Conservation (phyloP, 2,797 vertebrate genomes). For the Myotis pilosus region DNA sequence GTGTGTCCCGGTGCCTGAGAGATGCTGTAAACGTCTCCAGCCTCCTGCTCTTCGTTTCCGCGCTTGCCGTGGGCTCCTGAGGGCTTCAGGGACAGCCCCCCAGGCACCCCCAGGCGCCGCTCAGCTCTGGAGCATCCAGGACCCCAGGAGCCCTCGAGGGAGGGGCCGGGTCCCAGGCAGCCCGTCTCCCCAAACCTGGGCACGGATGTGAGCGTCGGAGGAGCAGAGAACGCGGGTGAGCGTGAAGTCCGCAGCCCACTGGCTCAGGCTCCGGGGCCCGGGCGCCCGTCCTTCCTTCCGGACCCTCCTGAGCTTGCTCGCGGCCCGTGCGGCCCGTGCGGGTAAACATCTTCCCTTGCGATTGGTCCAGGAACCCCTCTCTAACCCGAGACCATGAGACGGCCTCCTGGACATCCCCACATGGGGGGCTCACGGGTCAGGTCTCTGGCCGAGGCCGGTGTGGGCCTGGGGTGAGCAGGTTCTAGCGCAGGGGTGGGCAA, state of each 20-base stretch:
- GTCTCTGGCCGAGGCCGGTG: no score
- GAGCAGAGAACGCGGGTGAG: no score
- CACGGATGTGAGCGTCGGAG: accelerated
- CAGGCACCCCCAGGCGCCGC: accelerated
- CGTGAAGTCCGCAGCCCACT: no score
- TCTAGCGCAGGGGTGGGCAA: no score
- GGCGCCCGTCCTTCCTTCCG: background rate
- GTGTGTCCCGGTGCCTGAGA: accelerated
- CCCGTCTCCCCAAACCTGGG: accelerated
- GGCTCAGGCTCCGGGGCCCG: no score
- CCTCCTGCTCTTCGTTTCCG: background rate
- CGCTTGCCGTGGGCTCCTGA: accelerated
- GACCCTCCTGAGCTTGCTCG: background rate
- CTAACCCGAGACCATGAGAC: background rate
- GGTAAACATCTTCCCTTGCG: no score
- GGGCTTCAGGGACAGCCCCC: background rate
- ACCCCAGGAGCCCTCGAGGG: accelerated
- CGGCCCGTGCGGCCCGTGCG: no score
- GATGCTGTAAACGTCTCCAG: accelerated
- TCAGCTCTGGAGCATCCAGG: background rate
- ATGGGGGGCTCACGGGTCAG: accelerated
- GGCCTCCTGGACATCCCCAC: background rate
- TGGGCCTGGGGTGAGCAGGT: no score
- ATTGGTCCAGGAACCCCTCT: background rate
- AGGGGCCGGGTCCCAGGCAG: background rate